Conservation (phyloP, 1,140 invertebrate species). For the Drusus annulatus region DNA sequence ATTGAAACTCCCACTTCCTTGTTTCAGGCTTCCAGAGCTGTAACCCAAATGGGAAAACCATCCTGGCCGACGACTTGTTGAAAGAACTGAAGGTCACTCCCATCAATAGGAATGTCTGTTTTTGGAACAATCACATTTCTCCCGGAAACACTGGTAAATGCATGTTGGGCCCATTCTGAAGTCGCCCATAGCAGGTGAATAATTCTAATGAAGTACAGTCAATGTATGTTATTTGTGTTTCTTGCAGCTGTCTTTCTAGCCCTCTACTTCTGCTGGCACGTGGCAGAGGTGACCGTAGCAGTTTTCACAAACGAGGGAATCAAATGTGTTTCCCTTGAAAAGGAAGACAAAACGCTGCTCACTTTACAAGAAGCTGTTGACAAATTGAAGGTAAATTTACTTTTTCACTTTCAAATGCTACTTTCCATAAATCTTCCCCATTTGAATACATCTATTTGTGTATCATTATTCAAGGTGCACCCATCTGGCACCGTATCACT, state of each 20-base stretch:
- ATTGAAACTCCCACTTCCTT: background rate
- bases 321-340: slow-evolving; percentile 29
- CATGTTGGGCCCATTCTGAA: too few relatives aligned
- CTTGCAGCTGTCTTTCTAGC: slow-evolving; percentile 51
- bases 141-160: slow-evolving; percentile 49
- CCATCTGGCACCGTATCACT: background rate
- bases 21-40: slow-evolving; percentile 35
- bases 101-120: slow-evolving; percentile 41
- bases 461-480: background rate
- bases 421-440: too few relatives aligned
- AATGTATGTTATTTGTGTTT: background rate
- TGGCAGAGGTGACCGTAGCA: slow-evolving; percentile 47
- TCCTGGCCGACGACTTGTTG: background rate
- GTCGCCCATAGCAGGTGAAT: too few relatives aligned
- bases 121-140: slow-evolving; percentile 44
- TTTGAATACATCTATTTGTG: too few relatives aligned
- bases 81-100: background rate
- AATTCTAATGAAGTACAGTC: too few relatives aligned
- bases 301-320: slow-evolving; percentile 45
- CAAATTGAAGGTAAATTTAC: slow-evolving; percentile 34
- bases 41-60: background rate
- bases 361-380: background rate
- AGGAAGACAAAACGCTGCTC: slow-evolving; percentile 29
- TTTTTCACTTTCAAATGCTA: too few relatives aligned
- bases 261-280: slow-evolving; percentile 39